Base-by-base conservation (phyloP, 1,140 invertebrate species). In the Bombyx mori region DNA sequence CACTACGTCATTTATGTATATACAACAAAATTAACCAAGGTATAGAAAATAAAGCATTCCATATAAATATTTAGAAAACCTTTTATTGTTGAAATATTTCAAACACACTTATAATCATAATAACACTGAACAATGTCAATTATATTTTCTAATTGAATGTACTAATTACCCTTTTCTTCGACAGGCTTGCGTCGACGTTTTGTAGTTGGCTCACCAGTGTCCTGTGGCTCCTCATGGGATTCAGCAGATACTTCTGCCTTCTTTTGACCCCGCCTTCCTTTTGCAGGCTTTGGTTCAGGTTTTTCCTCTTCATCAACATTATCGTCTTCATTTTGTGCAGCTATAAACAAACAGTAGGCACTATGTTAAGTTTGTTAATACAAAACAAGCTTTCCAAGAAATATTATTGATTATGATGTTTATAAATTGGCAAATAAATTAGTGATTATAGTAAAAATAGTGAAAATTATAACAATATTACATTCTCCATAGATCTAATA, bases 151-250 rank as follows among this genome's bases (percentile, higher is more conserved):
- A 68, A 68, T 68, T 65, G 75, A 75, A 61, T 72, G 55, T 71
- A 63, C 65, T 84, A 85, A 63, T 85, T 86, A 86, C 82, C 83
- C 78, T 84, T 83, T 43, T 84, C 83, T 18, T 84, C 80, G 8
- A 66, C 63, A 44, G 58, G 66, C 57, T 86, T 86, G 61, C 80
- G 80, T 55, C 75, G 73, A 52, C 82, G 77, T 62, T 83, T 83
- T 22, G 64, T 71, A 8, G 68, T 70, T 1, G 74, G 66, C 58
- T 83, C 82, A 8, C 69, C 78, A 6, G 73, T 76, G 42, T 82
- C 78, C 58, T 79, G 75, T 1, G 69, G 49, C 26, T 77, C 79
- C 1, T 78, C 74, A 8, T 82, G 74, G 42, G 58, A 43, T 18
- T 77, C 73, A 2, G 52, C 56, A 43, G 61, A 12, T 18, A 70